Percentiles rank a stretch among this genome's conserved stretches.
phyloP scores from a whole-genome alignment of 2,113 vertebrate genomes.

The Todiramphus saurophagus region DNA sequence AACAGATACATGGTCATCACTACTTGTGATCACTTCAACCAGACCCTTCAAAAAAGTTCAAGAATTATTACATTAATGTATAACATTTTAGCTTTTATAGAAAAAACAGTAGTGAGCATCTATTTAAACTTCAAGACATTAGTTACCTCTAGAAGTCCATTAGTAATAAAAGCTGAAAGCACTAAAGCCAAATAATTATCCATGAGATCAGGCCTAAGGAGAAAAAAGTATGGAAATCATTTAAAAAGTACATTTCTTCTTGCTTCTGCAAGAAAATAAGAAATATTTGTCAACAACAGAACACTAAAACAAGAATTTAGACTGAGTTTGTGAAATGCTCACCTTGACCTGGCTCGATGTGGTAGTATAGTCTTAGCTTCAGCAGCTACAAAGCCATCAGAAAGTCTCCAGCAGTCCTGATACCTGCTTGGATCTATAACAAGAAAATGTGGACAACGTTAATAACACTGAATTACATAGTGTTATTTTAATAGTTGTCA shows the following conservation, averaged over 20 bases:
- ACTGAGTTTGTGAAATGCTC: background rate
- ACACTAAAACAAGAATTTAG: background rate
- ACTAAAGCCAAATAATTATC: constrained; percentile 97
- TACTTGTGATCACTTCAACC: constrained; percentile 97
- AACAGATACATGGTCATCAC: constrained; percentile 90
- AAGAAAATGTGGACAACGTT: background rate
- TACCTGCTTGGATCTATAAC: constrained; percentile 89
- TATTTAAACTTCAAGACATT: background rate
- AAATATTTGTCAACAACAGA: background rate
- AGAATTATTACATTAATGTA: background rate
- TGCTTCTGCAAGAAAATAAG: background rate
- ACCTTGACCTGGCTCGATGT: constrained; percentile 96
- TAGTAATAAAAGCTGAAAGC: constrained; percentile 91
- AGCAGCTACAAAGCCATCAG: constrained; percentile 95
- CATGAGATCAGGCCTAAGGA: constrained; percentile 92
- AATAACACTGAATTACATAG: background rate
- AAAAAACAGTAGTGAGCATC: background rate
- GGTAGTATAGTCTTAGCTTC: constrained; percentile 96
- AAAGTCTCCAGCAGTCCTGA: constrained; percentile 96
- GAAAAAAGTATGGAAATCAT: background rate
- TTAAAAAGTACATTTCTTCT: background rate
- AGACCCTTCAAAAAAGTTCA: constrained; percentile 81
- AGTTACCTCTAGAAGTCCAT: constrained; percentile 92
- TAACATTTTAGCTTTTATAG: background rate
- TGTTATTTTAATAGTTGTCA: background rate